Base-by-base conservation (phyloP, 2,888 invertebrate genomes). In the Ichneumoninae sp. region DNA sequence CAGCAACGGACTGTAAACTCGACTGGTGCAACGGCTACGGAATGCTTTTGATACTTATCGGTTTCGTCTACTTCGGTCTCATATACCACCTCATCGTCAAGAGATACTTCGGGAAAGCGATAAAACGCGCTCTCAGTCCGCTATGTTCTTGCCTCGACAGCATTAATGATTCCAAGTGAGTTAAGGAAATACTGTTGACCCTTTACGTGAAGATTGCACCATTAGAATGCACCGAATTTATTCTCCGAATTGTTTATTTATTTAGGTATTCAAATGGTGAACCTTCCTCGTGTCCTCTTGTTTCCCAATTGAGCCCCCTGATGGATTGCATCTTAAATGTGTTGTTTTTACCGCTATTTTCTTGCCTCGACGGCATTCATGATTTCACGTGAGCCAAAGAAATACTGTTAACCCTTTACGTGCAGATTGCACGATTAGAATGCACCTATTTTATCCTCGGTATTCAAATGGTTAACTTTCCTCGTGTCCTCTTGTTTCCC, bases 11-110 rank as follows among this genome's bases (percentile, higher is more conserved):
- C 13, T 86, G 89, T 40, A 83, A 86, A 3, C 85, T 88, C 16
- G 86, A 91, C 30, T 93, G 92, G 90, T 97, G 97, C 90, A 91
- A 95, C 73, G 97, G 97, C 0, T 96, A 96, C 87, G 97, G 97
- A 57, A 95, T 97, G 92, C 94, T 97, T 0, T 93, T 97, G 40
- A 94, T 97, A 0, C 90, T 97, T 0, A 93, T 96, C 0, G 92
- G 94, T 19, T 94, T 96, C 36, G 91, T 95, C 3, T 96, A 96
- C 87, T 94, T 95, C 87, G 95, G 95, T 73, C 77, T 97, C 0
- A 91, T 96, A 36, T 97, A 97, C 92, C 96, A 95, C 88, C 90
- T 94, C 68, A 91, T 96, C 4, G 92, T 97, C 50, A 96, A 97
- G 93, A 87, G 66, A 50, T 95, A 92, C 82, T 89, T 95, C 7